Evolutionary conservation across 2,113 vertebrate genomes (phyloP).

Genomic region (Odontesthes bonariensis): DNA sequence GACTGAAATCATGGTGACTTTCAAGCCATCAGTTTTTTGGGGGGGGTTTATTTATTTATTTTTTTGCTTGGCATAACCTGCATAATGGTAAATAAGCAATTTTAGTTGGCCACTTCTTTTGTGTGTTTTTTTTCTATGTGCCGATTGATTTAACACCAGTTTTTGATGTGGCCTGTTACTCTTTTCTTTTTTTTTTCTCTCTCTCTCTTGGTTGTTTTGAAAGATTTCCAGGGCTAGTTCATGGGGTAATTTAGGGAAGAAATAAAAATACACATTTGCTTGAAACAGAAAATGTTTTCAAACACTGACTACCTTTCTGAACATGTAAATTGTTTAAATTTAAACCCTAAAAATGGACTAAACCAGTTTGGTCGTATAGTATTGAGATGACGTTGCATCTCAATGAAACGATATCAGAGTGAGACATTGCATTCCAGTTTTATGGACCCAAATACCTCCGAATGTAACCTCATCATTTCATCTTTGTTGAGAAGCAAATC

Average conservation of each 20-base stretch:
- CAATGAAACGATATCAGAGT: too few species aligned
- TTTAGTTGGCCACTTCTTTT: not conserved
- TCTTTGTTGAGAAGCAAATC: too few species aligned
- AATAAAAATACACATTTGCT: not conserved
- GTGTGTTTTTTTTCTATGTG: constrained; percentile 15
- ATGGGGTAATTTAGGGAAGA: not conserved
- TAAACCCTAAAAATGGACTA: too few species aligned
- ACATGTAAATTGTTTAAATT: too few species aligned
- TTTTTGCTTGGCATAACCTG: constrained; percentile 30
- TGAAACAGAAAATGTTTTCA: not conserved
- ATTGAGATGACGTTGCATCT: too few species aligned
- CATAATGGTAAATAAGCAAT: constrained; percentile 41
- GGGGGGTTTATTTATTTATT: not conserved
- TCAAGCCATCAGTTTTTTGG: constrained; percentile 43
- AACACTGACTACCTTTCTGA: too few species aligned
- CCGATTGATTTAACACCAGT: constrained; percentile 17
- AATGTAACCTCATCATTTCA: too few species aligned
- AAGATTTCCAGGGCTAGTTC: not conserved
- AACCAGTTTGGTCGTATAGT: too few species aligned
- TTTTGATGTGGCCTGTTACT: constrained; percentile 1
- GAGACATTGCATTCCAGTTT: too few species aligned
- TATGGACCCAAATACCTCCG: too few species aligned
- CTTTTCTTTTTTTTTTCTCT: not conserved
- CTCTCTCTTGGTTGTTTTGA: not conserved
- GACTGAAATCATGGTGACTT: constrained; percentile 62